phyloP scores from a whole-genome alignment of 2,113 vertebrate genomes.

The Otus sunia region DNA sequence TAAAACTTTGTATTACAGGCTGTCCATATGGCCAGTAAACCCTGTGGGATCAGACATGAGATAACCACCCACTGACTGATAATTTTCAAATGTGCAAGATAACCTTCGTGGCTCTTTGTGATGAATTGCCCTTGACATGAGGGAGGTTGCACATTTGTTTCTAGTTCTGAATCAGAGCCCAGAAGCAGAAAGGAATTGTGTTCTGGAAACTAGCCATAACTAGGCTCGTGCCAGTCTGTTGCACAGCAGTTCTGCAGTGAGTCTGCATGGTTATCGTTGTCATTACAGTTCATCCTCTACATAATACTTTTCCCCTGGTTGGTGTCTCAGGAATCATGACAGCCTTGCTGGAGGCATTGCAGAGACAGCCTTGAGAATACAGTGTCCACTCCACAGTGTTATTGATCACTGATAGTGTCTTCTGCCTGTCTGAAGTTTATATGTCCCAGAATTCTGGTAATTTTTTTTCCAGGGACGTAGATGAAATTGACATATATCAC shows the following conservation, averaged over 20 bases:
- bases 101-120: not conserved
- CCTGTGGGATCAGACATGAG: not conserved
- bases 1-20: not conserved
- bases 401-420: not conserved
- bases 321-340: not conserved
- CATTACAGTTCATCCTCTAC: not conserved
- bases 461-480: not conserved
- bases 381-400: not conserved
- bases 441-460: not conserved
- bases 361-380: not conserved
- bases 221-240: not conserved
- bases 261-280: not conserved
- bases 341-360: not conserved
- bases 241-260: not conserved
- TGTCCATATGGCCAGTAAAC: not conserved
- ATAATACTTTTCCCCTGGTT: not conserved
- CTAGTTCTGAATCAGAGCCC: conserved; percentile 13
- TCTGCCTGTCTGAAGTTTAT: not conserved
- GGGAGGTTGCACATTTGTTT: conserved; percentile 10
- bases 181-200: conserved; percentile 6
- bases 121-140: conserved; percentile 4
- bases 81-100: not conserved
- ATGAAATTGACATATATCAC: not conserved
- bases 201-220: conserved; percentile 3
- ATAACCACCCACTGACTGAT: not conserved